Conservation (phyloP, 1,140 invertebrate species). For the Apis florea region DNA sequence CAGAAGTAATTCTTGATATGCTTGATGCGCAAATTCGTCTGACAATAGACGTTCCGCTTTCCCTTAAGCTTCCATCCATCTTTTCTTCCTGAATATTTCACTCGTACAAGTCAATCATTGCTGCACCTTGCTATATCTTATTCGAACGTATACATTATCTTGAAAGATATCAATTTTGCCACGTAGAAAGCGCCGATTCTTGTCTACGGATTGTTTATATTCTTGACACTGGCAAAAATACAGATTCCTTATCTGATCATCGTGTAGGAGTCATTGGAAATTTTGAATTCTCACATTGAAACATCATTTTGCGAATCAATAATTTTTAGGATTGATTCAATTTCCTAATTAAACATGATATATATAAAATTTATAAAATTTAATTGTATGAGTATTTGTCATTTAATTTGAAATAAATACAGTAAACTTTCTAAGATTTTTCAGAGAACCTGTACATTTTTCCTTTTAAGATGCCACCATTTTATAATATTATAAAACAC, state of each 20-base stretch:
- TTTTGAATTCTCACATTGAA: no score
- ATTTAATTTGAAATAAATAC: no score
- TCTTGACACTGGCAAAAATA: background rate
- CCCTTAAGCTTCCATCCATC: background rate
- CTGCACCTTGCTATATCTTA: background rate
- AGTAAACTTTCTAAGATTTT: no score
- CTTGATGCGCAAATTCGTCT: background rate
- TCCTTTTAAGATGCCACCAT: no score
- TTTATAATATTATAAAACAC: no score
- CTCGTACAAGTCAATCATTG: background rate
- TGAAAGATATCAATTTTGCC: background rate
- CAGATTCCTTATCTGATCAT: background rate
- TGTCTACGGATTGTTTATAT: background rate
- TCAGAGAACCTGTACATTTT: no score
- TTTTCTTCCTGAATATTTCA: background rate
- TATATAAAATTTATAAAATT: no score
- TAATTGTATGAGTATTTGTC: no score
- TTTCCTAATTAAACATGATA: no score
- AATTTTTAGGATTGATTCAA: no score
- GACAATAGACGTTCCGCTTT: constrained; percentile 19
- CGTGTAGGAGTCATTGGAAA: background rate
- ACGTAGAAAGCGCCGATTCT: constrained; percentile 1
- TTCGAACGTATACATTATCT: constrained; percentile 11
- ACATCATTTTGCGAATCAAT: no score
- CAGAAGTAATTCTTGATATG: background rate